Percentiles rank a stretch among this genome's conserved stretches.
phyloP scores from a whole-genome alignment of 2,113 vertebrate genomes.

The Pituophis catenifer region DNA sequence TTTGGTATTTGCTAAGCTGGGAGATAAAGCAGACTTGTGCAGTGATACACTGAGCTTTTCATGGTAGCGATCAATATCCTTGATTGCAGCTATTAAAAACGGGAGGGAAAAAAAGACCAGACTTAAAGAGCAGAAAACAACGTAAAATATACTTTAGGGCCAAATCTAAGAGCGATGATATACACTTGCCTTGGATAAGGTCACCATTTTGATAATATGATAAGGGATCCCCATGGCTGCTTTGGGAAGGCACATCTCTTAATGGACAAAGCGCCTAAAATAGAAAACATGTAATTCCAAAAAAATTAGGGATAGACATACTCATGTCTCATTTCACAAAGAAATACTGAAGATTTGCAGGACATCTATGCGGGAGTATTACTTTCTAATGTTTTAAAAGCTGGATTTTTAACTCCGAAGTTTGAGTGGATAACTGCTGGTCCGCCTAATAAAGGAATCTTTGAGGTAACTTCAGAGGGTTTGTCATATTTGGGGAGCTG shows the following conservation, averaged over 20 bases:
- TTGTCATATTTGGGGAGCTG: no score
- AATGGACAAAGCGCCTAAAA: conserved; percentile 89
- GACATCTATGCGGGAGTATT: neutral
- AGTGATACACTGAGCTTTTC: conserved; percentile 90
- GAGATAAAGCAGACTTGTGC: conserved; percentile 78
- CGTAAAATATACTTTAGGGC: neutral
- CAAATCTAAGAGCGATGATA: fast-evolving
- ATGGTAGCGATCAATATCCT: conserved; percentile 94
- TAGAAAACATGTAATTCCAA: neutral
- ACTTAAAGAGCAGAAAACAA: neutral
- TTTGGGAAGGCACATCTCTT: conserved; percentile 90
- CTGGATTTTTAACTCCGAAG: neutral
- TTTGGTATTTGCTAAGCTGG: conserved; percentile 76
- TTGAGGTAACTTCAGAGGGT: no score
- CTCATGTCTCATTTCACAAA: neutral
- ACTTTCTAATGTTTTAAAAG: neutral
- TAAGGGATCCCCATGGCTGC: conserved; percentile 93
- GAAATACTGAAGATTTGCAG: neutral
- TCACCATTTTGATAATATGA: conserved; percentile 95
- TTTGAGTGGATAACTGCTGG: neutral
- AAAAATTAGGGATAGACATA: neutral
- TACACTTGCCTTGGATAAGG: conserved; percentile 83
- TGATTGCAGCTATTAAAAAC: conserved; percentile 80
- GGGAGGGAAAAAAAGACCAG: neutral
- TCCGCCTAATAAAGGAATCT: no score